phyloP scores from a whole-genome alignment of 92 coral and sea anemone species.

The Hydrozoanthus gracilis region DNA sequence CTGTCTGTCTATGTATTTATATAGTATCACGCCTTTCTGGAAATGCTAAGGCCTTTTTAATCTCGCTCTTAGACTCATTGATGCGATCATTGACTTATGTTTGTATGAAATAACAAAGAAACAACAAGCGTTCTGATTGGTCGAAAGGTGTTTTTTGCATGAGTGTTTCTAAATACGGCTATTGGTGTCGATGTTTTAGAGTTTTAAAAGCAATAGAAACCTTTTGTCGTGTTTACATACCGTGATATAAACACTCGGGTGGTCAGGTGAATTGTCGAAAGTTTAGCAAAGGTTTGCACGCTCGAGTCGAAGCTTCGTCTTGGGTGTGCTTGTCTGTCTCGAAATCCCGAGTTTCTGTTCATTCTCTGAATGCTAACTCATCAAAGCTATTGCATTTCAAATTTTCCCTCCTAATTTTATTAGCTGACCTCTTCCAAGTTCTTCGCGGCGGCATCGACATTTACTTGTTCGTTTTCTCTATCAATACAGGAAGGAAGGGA shows the following conservation, averaged over 20 bases:
- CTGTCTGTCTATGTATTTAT: too few relatives aligned
- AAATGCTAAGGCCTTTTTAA: too few relatives aligned
- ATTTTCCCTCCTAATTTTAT: background rate
- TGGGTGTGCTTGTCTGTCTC: background rate
- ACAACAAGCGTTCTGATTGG: too few relatives aligned
- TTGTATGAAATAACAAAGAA: too few relatives aligned
- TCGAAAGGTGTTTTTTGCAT: too few relatives aligned
- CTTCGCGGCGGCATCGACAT: background rate
- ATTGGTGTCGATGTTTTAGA: too few relatives aligned
- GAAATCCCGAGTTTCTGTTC: background rate
- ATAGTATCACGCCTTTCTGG: too few relatives aligned
- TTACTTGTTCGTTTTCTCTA: background rate
- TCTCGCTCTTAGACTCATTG: too few relatives aligned
- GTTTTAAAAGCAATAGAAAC: background rate
- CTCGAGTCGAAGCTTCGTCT: constrained; percentile 10
- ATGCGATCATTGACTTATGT: too few relatives aligned
- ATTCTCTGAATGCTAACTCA: constrained; percentile 4
- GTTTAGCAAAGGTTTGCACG: background rate
- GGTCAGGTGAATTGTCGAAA: constrained; percentile 9
- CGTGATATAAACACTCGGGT: constrained; percentile 4
- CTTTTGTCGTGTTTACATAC: constrained; percentile 2
- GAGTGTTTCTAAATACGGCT: too few relatives aligned
- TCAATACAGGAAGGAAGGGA: constrained; percentile 62
- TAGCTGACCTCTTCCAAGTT: constrained; percentile 5
- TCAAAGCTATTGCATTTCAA: constrained; percentile 1